Evolutionary conservation across 2,113 vertebrate species (phyloP), one percentile per base, ranked within the genome.

Genomic region (Oncorhynchus clarkii): DNA sequence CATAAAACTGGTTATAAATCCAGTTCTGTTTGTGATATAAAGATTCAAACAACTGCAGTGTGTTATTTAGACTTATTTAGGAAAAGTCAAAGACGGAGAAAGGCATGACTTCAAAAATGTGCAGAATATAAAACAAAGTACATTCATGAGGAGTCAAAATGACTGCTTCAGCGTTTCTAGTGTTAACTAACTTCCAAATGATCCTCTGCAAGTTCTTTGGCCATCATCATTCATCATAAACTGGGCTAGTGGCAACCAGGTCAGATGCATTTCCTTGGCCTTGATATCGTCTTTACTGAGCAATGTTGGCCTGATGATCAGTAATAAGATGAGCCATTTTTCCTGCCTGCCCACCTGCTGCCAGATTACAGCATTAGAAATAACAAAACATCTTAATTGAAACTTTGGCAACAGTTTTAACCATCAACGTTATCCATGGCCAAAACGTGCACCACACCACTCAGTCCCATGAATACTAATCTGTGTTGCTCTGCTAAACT

Each of bases 211-310:
- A 62, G 76, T 87, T 84, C 82, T 80, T 71, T 79, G 84, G 83
- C 83, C 81, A 83, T 88, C 82, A 79, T 82, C 77, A 74, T 76
- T 45, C 9, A 88, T 87, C 88, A 88, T 90, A 89, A 91, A 85
- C 83, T 76, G 84, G 24, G 80, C 65, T 80, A 78, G 76, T 74
- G 81, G 78, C 89, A 84, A 87, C 85, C 85, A 79, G 9, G 51
- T 86, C 80, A 77, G 82, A 78, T 70, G 79, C 39, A 62, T 84
- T 82, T 81, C 65, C 71, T 64, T 67, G 78, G 78, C 85, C 83
- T 84, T 85, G 80, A 88, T 83, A 83, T 84, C 67, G 72, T 72
- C 74, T n/a, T 13, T 59, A 60, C 45, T 62, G 66, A 64, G 80
- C 77, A 74, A 82, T 59, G 1, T 66, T 27, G 75, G 57, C 45